Evolutionary conservation across 2,888 invertebrate genomes (phyloP).

Genomic region (Pammene aurita): DNA sequence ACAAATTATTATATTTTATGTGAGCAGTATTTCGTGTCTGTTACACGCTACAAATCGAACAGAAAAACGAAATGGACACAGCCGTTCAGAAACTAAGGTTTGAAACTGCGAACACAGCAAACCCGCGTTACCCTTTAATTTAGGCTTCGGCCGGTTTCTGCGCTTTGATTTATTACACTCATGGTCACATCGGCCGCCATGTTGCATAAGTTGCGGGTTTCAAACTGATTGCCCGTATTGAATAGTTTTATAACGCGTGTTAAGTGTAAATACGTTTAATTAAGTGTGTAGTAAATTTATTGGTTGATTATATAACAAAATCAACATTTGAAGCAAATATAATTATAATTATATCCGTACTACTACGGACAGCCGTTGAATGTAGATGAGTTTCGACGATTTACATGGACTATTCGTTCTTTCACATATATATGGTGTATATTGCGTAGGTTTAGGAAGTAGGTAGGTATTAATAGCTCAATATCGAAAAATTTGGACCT

Average conservation of each 20-base stretch:
- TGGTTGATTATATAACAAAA: not conserved
- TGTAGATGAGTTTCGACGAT: too few species aligned
- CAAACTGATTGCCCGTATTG: conserved; percentile 27
- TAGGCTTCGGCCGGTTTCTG: conserved; percentile 24
- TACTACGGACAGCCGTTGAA: too few species aligned
- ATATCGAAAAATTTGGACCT: too few species aligned
- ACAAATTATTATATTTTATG: too few species aligned
- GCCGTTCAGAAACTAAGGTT: conserved; percentile 21
- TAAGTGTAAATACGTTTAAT: not conserved
- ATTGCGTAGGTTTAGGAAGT: too few species aligned
- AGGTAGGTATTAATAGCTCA: too few species aligned
- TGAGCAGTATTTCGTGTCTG: too few species aligned
- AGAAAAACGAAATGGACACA: conserved; percentile 3
- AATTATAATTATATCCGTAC: too few species aligned
- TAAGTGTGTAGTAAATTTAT: conserved; percentile 1
- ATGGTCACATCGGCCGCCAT: conserved; percentile 34
- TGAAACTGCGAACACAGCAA: conserved; percentile 29
- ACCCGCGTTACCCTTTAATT: conserved; percentile 37
- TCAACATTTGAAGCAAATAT: too few species aligned
- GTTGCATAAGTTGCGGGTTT: conserved; percentile 27
- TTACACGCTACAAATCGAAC: not conserved
- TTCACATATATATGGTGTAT: too few species aligned
- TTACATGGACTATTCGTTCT: too few species aligned
- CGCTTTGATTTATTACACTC: conserved; percentile 41
- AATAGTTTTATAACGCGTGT: conserved; percentile 26